Evolutionary conservation across 2,113 vertebrate species (phyloP).

Genomic region (Furnarius figulus): DNA sequence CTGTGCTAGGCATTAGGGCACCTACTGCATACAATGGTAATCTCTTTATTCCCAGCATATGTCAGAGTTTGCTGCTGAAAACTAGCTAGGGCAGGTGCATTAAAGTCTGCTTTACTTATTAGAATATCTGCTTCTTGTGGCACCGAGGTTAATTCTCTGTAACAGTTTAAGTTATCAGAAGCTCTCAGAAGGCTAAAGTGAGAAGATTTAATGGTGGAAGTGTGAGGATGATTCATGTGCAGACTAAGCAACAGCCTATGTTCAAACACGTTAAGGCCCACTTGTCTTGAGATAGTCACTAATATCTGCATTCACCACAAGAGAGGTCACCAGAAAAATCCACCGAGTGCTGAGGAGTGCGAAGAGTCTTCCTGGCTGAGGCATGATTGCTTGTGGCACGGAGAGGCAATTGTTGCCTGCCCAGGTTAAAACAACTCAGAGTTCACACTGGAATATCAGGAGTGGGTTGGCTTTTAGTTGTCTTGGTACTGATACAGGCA

Average conservation of each 20-base stretch:
- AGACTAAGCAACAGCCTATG: background rate
- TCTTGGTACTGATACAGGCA: background rate
- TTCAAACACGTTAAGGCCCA: background rate
- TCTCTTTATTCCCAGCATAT: background rate
- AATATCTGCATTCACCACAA: background rate
- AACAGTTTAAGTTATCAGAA: background rate
- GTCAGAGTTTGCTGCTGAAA: background rate
- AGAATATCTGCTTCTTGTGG: background rate
- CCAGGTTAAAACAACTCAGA: background rate
- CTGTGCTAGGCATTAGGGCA: background rate
- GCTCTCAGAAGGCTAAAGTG: background rate
- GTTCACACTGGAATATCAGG: background rate
- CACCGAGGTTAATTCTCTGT: background rate
- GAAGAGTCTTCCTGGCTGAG: background rate
- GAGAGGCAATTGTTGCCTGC: background rate
- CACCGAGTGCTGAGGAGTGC: accelerated
- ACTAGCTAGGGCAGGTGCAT: background rate
- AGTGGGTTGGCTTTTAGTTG: background rate
- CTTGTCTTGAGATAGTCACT: background rate
- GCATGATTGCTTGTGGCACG: accelerated
- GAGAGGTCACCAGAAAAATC: background rate
- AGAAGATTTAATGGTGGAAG: background rate
- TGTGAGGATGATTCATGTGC: background rate
- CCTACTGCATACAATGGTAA: background rate
- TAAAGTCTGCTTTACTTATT: background rate